Base-by-base conservation (phyloP, 2,797 vertebrate genomes). In the Clarias platycephalus region DNA sequence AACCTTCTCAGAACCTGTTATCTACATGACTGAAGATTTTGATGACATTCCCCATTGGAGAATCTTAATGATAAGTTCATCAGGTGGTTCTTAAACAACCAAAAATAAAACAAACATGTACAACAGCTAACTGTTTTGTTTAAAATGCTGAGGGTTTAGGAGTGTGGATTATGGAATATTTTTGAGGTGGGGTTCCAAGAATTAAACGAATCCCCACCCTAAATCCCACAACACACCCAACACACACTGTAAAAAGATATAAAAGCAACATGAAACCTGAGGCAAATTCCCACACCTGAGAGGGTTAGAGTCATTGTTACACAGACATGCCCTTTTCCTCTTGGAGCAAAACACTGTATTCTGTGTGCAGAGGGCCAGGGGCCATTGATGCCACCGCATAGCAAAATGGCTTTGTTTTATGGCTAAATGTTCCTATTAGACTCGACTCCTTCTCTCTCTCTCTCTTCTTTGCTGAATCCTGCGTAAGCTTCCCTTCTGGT, bases 401-500 rank as follows among this genome's bases (percentile, higher is more conserved):
- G 80, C 72, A 57, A 40, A 74, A 68, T 70, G 37, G 4, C 31
- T 71, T 80, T 82, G 31, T 82, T 86, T 79, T 57, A 55, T 31
- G 72, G 58, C 34, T 55, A 84, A 67, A 83, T 74, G 22, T 26
- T n/a, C 58, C 60, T 57, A 75, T 83, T 62, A 88, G 86, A 82
- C 76, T 81, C 1, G 20, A n/a, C 31, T 62, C 22, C 10, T 80
- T 80, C 78, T 60, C 20, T 22, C 81, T 80, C 80, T 82, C 60
- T 84, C 83, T 79, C 15, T 74, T 28, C 71, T 79, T 88, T 72
- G 9, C 57, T 88, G 85, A 86, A 31, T 76, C 86, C 84, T 86
- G 84, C 87, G 84, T 88, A 89, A 91, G 89, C 53, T 64, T 85
- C 83, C 84, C 83, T 76, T 86, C 78, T 83, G 74, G 80, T 83